Evolutionary conservation across 2,888 invertebrate genomes (phyloP), one percentile per base, ranked within the genome.

Genomic region (Meandrusa payeni): DNA sequence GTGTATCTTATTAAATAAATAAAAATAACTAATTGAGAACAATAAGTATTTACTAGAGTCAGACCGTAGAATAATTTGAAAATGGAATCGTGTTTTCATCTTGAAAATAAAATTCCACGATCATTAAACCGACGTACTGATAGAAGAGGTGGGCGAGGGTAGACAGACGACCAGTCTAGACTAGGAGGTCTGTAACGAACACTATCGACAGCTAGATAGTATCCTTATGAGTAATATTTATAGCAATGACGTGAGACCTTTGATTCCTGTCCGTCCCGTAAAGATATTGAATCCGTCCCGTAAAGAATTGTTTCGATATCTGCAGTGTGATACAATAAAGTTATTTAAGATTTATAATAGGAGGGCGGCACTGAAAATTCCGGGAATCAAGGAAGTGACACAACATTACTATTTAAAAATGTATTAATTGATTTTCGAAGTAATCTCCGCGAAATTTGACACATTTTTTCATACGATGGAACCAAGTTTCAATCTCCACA

Each of bases 171-270:
- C 40, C 31, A 36, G 48, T 42, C 48, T 51, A 46, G 48, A 51
- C 48, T 42, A 36, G 33, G 32, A 45, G 48, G 48, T 48, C 44
- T 42, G 44, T 48, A 48, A 51, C 44, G 36, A 37, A 48, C 44
- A 40, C 41, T 44, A 48, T 46, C 39, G 41, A 41, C 43, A 32
- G 23, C 5, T 41, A 23, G 50, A 51, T 51, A 51, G 31, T 46
- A 48, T 48, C 34, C 43, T 39, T 22, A 12, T 28, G 23, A 29
- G 38, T 23, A 31, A 39, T 51, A 46, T 51, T 51, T 51, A 51
- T 48, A 43, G 41, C 41, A 41, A 44, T 46, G 34, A 46, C 43
- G 27, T 13, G 32, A 37, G 41, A 34, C 43, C 43, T 41, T 46
- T 44, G 48, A 46, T 38, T 46, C 41, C 46, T 51, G 46, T 39